Conservation (phyloP, 2,888 invertebrate genomes). For the Buathra laborator region DNA sequence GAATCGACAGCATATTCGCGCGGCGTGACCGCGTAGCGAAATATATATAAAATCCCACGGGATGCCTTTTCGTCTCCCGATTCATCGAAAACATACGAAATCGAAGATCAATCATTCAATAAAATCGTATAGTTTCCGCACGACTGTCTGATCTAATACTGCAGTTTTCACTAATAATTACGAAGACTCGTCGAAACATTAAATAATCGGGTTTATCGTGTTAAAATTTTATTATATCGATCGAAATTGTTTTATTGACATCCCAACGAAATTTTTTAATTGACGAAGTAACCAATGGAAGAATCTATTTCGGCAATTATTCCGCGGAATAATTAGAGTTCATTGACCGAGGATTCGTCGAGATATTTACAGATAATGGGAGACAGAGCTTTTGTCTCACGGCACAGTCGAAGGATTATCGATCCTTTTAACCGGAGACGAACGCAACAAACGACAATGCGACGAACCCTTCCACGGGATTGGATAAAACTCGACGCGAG, state of each 20-base stretch:
- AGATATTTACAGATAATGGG: constrained; percentile 64
- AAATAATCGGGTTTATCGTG: too few species aligned
- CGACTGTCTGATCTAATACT: background rate
- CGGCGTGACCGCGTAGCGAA: constrained; percentile 27
- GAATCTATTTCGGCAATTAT: constrained; percentile 18
- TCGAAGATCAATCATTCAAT: background rate
- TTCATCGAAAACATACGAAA: background rate
- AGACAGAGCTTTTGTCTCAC: constrained; percentile 13
- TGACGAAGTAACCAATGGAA: background rate
- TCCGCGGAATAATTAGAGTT: constrained; percentile 52
- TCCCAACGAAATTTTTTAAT: background rate
- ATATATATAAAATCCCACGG: background rate
- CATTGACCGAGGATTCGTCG: constrained; percentile 50
- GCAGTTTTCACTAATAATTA: background rate
- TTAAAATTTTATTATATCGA: too few species aligned
- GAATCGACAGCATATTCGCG: constrained; percentile 60
- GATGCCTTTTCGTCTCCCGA: background rate
- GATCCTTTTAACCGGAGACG: constrained; percentile 32
- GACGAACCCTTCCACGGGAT: background rate
- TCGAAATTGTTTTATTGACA: too few species aligned
- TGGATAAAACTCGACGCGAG: background rate
- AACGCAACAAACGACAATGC: constrained; percentile 34
- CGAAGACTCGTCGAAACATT: background rate
- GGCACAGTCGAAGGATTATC: constrained; percentile 29
- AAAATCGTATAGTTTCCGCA: background rate